phyloP scores from a whole-genome alignment of 2,113 vertebrate genomes.

The Platichthys flesus region DNA sequence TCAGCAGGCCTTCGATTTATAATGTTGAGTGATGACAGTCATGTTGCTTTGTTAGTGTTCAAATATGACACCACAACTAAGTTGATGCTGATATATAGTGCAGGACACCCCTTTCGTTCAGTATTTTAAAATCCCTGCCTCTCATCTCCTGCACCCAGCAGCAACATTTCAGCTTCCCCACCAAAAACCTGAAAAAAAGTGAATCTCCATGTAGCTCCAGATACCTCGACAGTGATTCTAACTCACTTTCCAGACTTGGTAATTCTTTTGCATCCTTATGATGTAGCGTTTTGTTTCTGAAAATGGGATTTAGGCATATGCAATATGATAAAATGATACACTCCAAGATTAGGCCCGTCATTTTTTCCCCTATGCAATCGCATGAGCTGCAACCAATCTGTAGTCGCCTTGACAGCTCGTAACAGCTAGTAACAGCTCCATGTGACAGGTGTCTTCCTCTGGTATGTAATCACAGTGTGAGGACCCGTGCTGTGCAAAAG shows the following conservation, averaged over 20 bases:
- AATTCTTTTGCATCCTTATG: conserved; percentile 20
- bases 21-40: conserved; percentile 60
- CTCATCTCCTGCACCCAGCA: conserved; percentile 5
- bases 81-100: conserved; percentile 36
- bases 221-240: conserved; percentile 11
- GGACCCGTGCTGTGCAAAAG: conserved; percentile 67
- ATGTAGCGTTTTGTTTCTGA: conserved; percentile 54
- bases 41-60: conserved; percentile 40
- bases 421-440: conserved; percentile 62
- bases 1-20: conserved; percentile 38
- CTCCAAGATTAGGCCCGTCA: conserved; percentile 56
- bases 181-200: conserved; percentile 12
- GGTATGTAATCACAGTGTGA: conserved; percentile 69
- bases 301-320: conserved; percentile 37
- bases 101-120: conserved; percentile 26
- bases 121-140: conserved; percentile 1
- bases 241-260: not conserved
- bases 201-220: conserved; percentile 2
- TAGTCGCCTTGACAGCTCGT: conserved; percentile 63
- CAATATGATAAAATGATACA: conserved; percentile 46
- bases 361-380: conserved; percentile 38
- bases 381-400: conserved; percentile 63
- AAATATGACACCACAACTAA: conserved; percentile 42
- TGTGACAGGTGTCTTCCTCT: conserved; percentile 70
- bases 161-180: conserved; percentile 24